phyloP scores from a whole-genome alignment of 2,888 invertebrate genomes.

The Scelioninae gen. 1 region DNA sequence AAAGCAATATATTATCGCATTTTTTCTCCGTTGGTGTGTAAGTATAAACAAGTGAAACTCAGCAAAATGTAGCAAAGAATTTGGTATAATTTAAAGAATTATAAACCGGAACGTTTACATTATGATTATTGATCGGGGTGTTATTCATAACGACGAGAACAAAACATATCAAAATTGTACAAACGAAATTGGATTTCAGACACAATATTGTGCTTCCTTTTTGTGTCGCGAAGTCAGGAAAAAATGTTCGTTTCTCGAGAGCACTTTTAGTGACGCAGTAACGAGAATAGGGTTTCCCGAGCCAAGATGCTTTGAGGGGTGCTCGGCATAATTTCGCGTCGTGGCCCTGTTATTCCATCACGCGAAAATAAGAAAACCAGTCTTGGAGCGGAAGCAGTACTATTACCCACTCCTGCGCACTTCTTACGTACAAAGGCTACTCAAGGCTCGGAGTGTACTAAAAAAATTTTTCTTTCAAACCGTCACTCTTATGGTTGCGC shows the following conservation, averaged over 20 bases:
- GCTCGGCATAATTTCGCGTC: slow-evolving; percentile 72
- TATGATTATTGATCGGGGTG: slow-evolving; percentile 37
- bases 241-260: slow-evolving; percentile 70
- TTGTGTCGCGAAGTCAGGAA: slow-evolving; percentile 64
- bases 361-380: slow-evolving; percentile 71
- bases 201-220: slow-evolving; percentile 69
- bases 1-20: too few relatives aligned
- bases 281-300: slow-evolving; percentile 70
- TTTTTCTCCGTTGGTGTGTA: too few relatives aligned
- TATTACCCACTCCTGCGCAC: slow-evolving; percentile 66
- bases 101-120: slow-evolving; percentile 17
- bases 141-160: slow-evolving; percentile 56
- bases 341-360: slow-evolving; percentile 71
- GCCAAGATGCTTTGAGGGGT: slow-evolving; percentile 71
- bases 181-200: slow-evolving; percentile 69
- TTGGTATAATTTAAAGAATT: too few relatives aligned
- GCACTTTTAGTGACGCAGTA: slow-evolving; percentile 72
- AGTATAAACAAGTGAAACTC: too few relatives aligned
- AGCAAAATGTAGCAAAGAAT: too few relatives aligned
- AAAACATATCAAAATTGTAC: slow-evolving; percentile 62
- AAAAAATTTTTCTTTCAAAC: slow-evolving; percentile 66
- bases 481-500: slow-evolving; percentile 62
- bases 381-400: slow-evolving; percentile 69
- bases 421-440: slow-evolving; percentile 70
- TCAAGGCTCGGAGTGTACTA: slow-evolving; percentile 60